Evolutionary conservation across 2,888 invertebrate species (phyloP), one percentile per base, ranked within the genome.

Genomic region (Phengaris arion): DNA sequence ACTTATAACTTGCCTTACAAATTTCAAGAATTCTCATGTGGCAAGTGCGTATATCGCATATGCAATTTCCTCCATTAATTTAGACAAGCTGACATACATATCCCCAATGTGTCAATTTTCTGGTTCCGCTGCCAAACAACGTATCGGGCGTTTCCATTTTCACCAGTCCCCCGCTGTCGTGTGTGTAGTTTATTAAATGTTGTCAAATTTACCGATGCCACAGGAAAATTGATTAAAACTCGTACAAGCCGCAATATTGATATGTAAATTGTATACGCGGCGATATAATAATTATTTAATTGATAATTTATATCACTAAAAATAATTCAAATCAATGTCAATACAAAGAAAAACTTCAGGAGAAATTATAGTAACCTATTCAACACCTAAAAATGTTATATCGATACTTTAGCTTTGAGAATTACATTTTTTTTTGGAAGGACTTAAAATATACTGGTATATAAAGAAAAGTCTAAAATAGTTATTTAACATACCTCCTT

Each of bases 181-280:
- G 54, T 48, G 22, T 35, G 35, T 35, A 72, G 54, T 52, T 54
- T 54, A 54, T 72, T 54, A 72, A 54, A 64, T 52, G 54, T 72
- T 52, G 72, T 52, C 52, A 72, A 52, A 72, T 72, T 72, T 72
- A 15, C 72, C 72, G 72, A 72, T 35, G 35, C 13, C 72, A 54
- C 15, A 12, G 6, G 48, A 48, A 48, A 70, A 48, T 70, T 70
- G 51, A 70, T 70, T 70, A 70, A 70, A 70, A 70, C 51, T 48
- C 70, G 51, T 70, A 52, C 22, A 15, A 12, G 51, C 22, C 9
- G 4, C 22, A 9, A 70, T 51, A 22, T 69, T 51, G 15, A 6
- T 10, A 70, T 70, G 15, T 70, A 48, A 51, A 46, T 51, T 70
- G 6, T 51, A 15, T 15, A 22, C 70, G 48, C 6, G 70, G 10